Evolutionary conservation across 2,888 invertebrate genomes (phyloP), one percentile per base, ranked within the genome.

Genomic region (Pemphredon lugubris): DNA sequence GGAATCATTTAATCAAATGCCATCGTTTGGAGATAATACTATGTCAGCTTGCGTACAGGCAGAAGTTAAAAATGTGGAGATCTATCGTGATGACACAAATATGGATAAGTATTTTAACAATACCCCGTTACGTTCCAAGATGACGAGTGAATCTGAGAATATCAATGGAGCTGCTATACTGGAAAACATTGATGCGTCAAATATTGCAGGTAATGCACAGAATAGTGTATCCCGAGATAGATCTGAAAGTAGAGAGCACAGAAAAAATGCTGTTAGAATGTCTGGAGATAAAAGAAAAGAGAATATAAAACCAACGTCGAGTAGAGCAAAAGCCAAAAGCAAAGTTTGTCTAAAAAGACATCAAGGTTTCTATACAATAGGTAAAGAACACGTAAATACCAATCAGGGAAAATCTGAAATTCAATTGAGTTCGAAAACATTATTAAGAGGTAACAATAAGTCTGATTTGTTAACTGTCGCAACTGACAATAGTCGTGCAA

Each of bases 91-190:
- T 34, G 59, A 63, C 9, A 81, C 66, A 44, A 73, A 84, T 47
- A 40, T 83, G 2, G 75, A 55, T 26, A 73, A 81, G 63, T 81
- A 82, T 73, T 79, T 84, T 18, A 70, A 74, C 44, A 73, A 79
- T 3, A 74, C 26, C 30, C 47, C 64, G 23, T 47, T 55, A n/a
- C 59, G 59, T 2, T 55, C 63, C 3, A 32, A 60, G 11, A 5
- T 37, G 40, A 0, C 18, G n/a, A 42, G n/a, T 23, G 39, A 51
- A 4, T 26, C 47, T 7, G 50, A 34, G 3, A 13, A 21, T n/a
- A 26, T 40, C n/a, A 13, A 40, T 18, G 50, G 53, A 37, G 0
- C 9, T 1, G 18, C 13, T 34, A 13, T 21, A 13, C 23, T 30
- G 11, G 58, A 45, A 7, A n/a, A 40, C 11, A 11, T 20, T 3